phyloP scores from a whole-genome alignment of 2,888 invertebrate species.

The Hoplodrina ambigua region DNA sequence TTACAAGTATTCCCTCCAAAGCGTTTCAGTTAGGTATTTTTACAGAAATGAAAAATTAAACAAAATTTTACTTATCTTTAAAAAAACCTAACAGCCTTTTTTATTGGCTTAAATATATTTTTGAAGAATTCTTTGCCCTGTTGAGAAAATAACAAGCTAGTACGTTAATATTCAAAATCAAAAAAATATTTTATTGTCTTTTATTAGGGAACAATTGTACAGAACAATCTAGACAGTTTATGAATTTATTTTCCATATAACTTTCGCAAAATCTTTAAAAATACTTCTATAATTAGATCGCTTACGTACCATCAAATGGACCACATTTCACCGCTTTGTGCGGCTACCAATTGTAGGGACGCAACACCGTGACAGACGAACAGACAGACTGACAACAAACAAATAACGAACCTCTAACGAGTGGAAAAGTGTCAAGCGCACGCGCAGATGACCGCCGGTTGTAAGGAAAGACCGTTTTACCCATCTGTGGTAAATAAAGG shows the following conservation, averaged over 20 bases:
- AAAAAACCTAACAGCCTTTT: no score
- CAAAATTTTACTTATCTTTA: no score
- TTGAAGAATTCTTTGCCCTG: no score
- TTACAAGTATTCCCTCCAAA: no score
- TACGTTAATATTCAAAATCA: no score
- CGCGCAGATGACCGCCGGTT: slow-evolving; percentile 57
- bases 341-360: slow-evolving; percentile 77
- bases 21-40: no score
- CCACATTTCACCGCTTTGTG: slow-evolving; percentile 72
- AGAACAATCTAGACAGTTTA: no score
- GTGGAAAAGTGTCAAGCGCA: slow-evolving; percentile 83
- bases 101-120: no score
- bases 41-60: no score
- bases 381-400: slow-evolving; percentile 84
- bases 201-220: no score
- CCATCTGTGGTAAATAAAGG: slow-evolving; percentile 4
- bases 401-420: slow-evolving; percentile 88
- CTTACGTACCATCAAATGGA: slow-evolving; percentile 54
- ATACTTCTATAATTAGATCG: slow-evolving; percentile 1
- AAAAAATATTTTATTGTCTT: no score
- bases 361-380: slow-evolving; percentile 70
- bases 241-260: neutral
- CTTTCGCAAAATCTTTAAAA: neutral
- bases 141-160: no score
- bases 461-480: slow-evolving; percentile 30